Percentiles rank a stretch among this genome's conserved stretches.
Conservation (phyloP, 2,888 invertebrate species). For the Villa cingulata region DNA sequence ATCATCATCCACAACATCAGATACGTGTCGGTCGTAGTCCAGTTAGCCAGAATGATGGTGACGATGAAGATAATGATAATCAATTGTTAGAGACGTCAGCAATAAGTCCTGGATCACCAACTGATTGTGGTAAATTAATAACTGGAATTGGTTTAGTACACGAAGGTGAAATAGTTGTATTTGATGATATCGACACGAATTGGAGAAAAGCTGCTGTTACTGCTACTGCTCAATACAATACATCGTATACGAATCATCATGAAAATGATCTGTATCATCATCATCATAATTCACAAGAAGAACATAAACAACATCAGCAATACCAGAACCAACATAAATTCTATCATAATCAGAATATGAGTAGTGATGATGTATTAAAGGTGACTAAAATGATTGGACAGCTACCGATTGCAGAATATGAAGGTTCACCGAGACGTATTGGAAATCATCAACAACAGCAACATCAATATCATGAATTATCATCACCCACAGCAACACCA, state of each 20-base stretch:
- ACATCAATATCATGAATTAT: neutral
- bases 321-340: neutral
- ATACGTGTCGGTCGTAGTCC: conserved; percentile 34
- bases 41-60: conserved; percentile 19
- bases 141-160: conserved; percentile 39
- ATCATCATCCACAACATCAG: conserved; percentile 26
- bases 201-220: conserved; percentile 26
- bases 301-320: conserved; percentile 4
- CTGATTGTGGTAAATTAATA: conserved; percentile 25
- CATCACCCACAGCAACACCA: conserved; percentile 7
- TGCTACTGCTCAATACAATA: neutral
- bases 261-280: neutral
- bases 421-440: conserved; percentile 78
- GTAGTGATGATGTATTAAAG: conserved; percentile 30
- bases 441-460: conserved; percentile 39
- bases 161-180: conserved; percentile 75
- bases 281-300: conserved; percentile 9
- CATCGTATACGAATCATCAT: neutral
- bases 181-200: conserved; percentile 43
- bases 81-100: neutral
- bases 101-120: conserved; percentile 33
- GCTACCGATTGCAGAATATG: conserved; percentile 80
- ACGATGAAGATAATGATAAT: conserved; percentile 14
- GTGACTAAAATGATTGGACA: conserved; percentile 37
- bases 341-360: conserved; percentile 7